phyloP scores from a whole-genome alignment of 2,113 vertebrate species.

The Dunckerocampus dactyliophorus region DNA sequence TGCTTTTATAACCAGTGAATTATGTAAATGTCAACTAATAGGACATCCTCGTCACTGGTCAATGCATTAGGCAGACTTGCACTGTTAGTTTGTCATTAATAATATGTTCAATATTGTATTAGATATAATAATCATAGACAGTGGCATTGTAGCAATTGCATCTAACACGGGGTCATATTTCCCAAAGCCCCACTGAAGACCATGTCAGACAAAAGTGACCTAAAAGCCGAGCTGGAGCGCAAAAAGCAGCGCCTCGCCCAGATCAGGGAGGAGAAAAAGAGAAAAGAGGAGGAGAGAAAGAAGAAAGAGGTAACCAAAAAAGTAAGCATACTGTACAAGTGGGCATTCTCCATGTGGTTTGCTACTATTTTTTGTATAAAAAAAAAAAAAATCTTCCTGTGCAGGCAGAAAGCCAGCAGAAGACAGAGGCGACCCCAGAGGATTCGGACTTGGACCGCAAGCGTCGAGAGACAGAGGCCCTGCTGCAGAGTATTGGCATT shows the following conservation, averaged over 20 bases:
- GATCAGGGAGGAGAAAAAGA: slow-evolving; percentile 97
- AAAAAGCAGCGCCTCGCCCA: slow-evolving; percentile 97
- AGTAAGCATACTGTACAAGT: slow-evolving; percentile 42
- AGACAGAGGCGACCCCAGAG: slow-evolving; percentile 82
- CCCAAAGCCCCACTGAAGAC: slow-evolving; percentile 37
- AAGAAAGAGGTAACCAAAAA: slow-evolving; percentile 88
- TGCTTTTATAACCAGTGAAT: background rate
- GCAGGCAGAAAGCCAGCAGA: slow-evolving; percentile 88
- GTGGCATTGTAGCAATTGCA: too few species aligned
- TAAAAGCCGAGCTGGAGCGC: slow-evolving; percentile 97
- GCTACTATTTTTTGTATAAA: slow-evolving; percentile 7
- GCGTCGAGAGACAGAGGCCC: slow-evolving; percentile 91
- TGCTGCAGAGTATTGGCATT: slow-evolving; percentile 96
- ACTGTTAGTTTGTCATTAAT: too few species aligned
- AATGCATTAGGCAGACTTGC: too few species aligned
- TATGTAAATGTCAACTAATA: background rate
- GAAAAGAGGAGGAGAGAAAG: slow-evolving; percentile 97
- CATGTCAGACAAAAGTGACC: slow-evolving; percentile 98
- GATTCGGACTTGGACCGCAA: slow-evolving; percentile 95
- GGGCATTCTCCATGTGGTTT: background rate
- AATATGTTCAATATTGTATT: too few species aligned
- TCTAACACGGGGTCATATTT: background rate
- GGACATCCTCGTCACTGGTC: too few species aligned
- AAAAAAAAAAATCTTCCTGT: slow-evolving; percentile 16
- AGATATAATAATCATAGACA: background rate